Evolutionary conservation across 2,797 vertebrate species (phyloP).

Genomic region (Pseudotriccus pelzelni): DNA sequence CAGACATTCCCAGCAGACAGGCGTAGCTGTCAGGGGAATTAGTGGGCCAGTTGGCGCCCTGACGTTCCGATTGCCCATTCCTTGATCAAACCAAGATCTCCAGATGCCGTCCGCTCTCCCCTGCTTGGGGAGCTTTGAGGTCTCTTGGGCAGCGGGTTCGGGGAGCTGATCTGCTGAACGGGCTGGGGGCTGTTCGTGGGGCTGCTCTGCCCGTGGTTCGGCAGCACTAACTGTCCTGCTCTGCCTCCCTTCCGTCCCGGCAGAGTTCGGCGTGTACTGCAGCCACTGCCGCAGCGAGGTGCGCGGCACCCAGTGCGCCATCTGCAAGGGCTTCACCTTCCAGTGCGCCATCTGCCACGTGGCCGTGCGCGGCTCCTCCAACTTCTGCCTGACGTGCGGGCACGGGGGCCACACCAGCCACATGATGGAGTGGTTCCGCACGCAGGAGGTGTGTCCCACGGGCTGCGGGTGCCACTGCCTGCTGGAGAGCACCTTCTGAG

Average conservation of each 20-base stretch:
- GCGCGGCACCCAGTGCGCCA: slow-evolving; percentile 89
- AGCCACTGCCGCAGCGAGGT: slow-evolving; percentile 95
- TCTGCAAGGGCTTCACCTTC: slow-evolving; percentile 95
- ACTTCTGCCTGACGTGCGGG: slow-evolving; percentile 94
- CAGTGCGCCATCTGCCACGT: slow-evolving; percentile 97
- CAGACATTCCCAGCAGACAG: background rate
- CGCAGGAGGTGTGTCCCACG: slow-evolving; percentile 93
- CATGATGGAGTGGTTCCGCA: slow-evolving; percentile 98
- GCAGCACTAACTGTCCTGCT: background rate
- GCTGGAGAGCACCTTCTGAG: slow-evolving; percentile 92
- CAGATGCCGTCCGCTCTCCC: accelerated
- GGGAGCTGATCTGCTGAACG: accelerated
- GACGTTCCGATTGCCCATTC: accelerated
- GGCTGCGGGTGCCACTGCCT: slow-evolving; percentile 96
- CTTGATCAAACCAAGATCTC: background rate
- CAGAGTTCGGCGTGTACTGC: slow-evolving; percentile 96
- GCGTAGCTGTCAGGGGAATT: background rate
- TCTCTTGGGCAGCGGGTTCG: too few relatives aligned
- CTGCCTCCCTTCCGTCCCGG: accelerated
- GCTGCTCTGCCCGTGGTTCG: accelerated
- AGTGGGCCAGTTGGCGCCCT: background rate
- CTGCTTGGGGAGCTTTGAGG: background rate
- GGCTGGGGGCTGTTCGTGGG: too few relatives aligned
- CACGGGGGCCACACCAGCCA: slow-evolving; percentile 95
- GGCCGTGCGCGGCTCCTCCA: slow-evolving; percentile 92